Conservation (phyloP, 2,888 invertebrate genomes). For the Chirona hameri region DNA sequence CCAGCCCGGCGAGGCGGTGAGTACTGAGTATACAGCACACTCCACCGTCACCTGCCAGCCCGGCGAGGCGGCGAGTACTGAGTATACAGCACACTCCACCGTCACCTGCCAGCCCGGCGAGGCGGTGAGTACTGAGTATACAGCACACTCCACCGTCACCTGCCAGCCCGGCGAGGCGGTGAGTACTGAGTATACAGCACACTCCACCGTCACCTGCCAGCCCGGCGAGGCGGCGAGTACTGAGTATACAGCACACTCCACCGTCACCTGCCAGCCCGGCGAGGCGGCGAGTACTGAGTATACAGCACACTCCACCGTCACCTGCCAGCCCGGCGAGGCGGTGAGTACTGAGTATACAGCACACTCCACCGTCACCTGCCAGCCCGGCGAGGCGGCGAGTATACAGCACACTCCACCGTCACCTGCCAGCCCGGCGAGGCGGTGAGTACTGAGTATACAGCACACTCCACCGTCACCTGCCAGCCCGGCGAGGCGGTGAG, state of each 20-base stretch:
- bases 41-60: no score
- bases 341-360: no score
- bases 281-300: conserved; percentile 3
- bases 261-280: not conserved
- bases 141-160: not conserved
- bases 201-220: not conserved
- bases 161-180: conserved; percentile 12
- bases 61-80: not conserved
- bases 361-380: not conserved
- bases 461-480: no score
- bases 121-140: no score
- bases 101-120: not conserved
- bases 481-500: not conserved
- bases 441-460: no score
- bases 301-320: no score
- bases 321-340: not conserved
- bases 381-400: conserved; percentile 4
- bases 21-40: no score
- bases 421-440: not conserved
- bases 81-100: no score
- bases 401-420: no score
- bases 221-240: no score
- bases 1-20: not conserved
- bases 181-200: no score
- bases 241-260: no score